Percentiles rank a stretch among this genome's conserved stretches.
Conservation (phyloP, 2,113 vertebrate species). For the Xenopus borealis region DNA sequence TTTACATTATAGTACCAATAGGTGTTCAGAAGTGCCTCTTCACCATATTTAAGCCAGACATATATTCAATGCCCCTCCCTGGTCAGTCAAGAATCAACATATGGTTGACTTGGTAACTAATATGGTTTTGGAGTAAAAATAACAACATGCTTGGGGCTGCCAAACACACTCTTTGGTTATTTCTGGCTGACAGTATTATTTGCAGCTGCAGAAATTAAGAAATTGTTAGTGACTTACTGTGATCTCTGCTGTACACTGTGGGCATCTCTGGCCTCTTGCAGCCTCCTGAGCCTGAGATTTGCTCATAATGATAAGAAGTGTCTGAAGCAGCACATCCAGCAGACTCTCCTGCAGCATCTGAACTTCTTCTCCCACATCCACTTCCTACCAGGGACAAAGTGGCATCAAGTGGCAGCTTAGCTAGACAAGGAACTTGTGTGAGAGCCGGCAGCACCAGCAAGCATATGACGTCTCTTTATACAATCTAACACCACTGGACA, state of each 20-base stretch:
- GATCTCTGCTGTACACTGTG: slow-evolving; percentile 99
- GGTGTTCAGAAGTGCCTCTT: too few relatives aligned
- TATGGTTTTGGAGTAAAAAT: too few relatives aligned
- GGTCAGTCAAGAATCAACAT: too few relatives aligned
- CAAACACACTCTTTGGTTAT: too few relatives aligned
- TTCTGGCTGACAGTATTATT: too few relatives aligned
- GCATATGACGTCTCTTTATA: background rate
- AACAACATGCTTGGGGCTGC: too few relatives aligned
- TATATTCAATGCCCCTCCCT: too few relatives aligned
- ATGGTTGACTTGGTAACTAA: too few relatives aligned
- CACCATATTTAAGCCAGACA: too few relatives aligned
- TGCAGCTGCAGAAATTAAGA: slow-evolving; percentile 71
- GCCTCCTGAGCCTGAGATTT: slow-evolving; percentile 97
- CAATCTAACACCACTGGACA: too few relatives aligned
- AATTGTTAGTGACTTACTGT: slow-evolving; percentile 99
- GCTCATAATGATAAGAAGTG: slow-evolving; percentile 96
- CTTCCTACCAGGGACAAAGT: slow-evolving; percentile 69
- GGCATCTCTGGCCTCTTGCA: slow-evolving; percentile 99
- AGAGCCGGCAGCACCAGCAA: too few relatives aligned
- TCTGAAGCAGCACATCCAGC: slow-evolving; percentile 96
- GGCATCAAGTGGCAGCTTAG: background rate
- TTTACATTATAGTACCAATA: too few relatives aligned
- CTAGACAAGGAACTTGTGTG: background rate
- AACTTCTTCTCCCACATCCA: slow-evolving; percentile 92
- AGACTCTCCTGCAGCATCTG: slow-evolving; percentile 99